Percentiles rank a stretch among this genome's conserved stretches.
These are phyloP conservation scores for Sula dactylatra DNA, from an alignment of 2,113 vertebrate genomes.

Conservation along the genomic window DNA sequence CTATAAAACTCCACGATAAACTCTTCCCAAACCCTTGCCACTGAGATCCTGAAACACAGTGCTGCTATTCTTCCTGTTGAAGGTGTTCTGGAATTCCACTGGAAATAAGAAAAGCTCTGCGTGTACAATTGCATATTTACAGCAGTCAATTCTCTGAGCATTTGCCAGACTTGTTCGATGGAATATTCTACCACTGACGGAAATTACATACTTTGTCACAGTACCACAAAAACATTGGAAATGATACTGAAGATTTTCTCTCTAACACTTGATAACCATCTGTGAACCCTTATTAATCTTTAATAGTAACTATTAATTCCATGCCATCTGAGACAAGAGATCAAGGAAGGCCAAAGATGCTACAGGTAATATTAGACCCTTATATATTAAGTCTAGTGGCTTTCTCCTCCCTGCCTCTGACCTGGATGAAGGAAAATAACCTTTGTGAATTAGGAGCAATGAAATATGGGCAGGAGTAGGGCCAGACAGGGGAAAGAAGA, in stretches of 20 bases:
- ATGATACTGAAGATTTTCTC: not conserved
- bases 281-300: not conserved
- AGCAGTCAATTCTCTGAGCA: not conserved
- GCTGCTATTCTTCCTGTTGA: not conserved
- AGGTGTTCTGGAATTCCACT: not conserved
- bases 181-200: not conserved
- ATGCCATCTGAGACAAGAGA: not conserved
- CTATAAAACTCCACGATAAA: not conserved
- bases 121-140: not conserved
- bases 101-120: not conserved
- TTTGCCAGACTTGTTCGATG: not conserved
- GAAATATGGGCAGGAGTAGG: not conserved
- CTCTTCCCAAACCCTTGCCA: not conserved
- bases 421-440: not conserved
- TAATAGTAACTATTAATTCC: not conserved
- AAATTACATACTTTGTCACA: not conserved
- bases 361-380: not conserved
- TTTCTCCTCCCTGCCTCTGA: not conserved
- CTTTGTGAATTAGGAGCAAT: not conserved
- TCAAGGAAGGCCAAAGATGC: not conserved
- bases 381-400: not conserved
- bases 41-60: not conserved
- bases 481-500: not conserved
- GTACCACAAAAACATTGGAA: not conserved
- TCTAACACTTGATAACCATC: not conserved